Percentiles rank a stretch among this genome's conserved stretches.
Conservation (phyloP, 37 sponge, comb jelly and placozoan species). For the Cliona cf. orientalis region DNA sequence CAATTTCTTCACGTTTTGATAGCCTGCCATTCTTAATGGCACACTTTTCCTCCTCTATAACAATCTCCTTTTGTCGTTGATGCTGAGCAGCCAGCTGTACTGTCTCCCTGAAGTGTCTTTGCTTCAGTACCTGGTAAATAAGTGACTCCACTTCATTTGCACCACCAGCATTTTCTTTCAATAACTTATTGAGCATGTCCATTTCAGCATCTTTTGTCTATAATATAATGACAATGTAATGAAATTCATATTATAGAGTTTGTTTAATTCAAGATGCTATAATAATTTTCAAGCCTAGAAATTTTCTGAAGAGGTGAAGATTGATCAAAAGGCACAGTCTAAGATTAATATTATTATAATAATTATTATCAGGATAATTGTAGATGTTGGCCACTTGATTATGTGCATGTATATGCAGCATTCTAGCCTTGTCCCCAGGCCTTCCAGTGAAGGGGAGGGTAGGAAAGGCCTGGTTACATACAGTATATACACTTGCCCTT, state of each 20-base stretch:
- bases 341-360: too few species aligned
- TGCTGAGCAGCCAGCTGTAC: slow-evolving; percentile 14
- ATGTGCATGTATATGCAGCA: too few species aligned
- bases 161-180: slow-evolving; percentile 4
- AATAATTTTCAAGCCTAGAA: too few species aligned
- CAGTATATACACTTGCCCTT: background rate
- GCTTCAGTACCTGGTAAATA: background rate
- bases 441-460: too few species aligned
- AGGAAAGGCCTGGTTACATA: too few species aligned
- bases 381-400: too few species aligned
- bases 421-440: too few species aligned
- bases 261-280: too few species aligned
- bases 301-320: too few species aligned
- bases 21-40: background rate
- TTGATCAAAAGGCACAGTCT: too few species aligned
- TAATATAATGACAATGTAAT: background rate
- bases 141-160: slow-evolving; percentile 4
- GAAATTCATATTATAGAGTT: too few species aligned
- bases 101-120: slow-evolving; percentile 12
- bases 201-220: background rate
- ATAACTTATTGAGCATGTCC: background rate
- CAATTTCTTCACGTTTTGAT: background rate
- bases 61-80: background rate
- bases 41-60: background rate
- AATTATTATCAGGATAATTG: too few species aligned